Conservation (phyloP, 2,113 vertebrate genomes). For the Stigmatopora argus region DNA sequence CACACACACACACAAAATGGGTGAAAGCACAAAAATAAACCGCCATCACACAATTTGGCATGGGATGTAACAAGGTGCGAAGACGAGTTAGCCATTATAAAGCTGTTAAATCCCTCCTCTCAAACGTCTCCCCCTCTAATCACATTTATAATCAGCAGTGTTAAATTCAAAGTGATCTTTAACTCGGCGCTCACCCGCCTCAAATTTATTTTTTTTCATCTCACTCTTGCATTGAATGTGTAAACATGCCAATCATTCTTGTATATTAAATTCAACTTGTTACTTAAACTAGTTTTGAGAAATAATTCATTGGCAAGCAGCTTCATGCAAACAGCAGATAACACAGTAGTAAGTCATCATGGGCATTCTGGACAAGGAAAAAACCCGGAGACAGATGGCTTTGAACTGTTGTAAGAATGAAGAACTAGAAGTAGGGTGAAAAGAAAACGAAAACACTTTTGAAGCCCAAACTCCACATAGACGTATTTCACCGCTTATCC, state of each 20-base stretch:
- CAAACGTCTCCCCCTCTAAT: not conserved
- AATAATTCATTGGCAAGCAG: constrained; percentile 41
- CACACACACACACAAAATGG: constrained; percentile 13
- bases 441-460: constrained; percentile 21
- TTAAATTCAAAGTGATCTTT: constrained; percentile 12
- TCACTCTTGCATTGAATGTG: constrained; percentile 13
- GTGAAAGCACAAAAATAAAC: constrained; percentile 20
- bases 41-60: constrained; percentile 9
- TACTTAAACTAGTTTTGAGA: constrained; percentile 39
- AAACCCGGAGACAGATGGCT: constrained; percentile 33
- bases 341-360: constrained; percentile 28
- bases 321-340: constrained; percentile 52
- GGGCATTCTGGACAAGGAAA: constrained; percentile 30
- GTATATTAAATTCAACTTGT: constrained; percentile 40
- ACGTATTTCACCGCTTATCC: constrained; percentile 45
- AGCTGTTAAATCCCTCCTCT: not conserved
- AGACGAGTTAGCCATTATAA: constrained; percentile 16
- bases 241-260: constrained; percentile 29
- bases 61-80: constrained; percentile 11
- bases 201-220: constrained; percentile 9
- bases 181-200: constrained; percentile 7
- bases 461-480: constrained; percentile 41
- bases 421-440: constrained; percentile 16
- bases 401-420: constrained; percentile 41
- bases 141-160: not conserved